Conservation (phyloP, 1,140 invertebrate genomes). For the Probaryconus sp. region DNA sequence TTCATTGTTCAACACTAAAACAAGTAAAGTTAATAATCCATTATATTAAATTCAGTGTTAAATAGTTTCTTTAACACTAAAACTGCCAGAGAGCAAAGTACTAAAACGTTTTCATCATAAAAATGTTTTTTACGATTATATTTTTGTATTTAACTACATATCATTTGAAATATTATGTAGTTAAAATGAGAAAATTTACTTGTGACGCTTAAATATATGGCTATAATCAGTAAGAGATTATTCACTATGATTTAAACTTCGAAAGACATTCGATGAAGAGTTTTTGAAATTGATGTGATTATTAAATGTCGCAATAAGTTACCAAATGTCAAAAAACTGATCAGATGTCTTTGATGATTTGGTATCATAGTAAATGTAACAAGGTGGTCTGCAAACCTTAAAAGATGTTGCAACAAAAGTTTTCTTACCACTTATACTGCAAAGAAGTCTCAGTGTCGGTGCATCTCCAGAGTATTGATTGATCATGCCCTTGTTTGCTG, state of each 20-base stretch:
- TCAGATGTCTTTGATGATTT: slow-evolving; percentile 35
- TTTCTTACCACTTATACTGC: slow-evolving; percentile 93
- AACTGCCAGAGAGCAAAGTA: no score
- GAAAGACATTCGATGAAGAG: slow-evolving; percentile 28
- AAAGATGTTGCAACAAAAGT: slow-evolving; percentile 69
- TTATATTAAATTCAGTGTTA: no score
- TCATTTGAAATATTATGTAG: slow-evolving; percentile 10
- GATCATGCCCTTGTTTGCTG: slow-evolving; percentile 91
- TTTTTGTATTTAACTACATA: no score
- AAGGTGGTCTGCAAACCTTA: slow-evolving; percentile 45
- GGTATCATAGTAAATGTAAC: slow-evolving; percentile 39
- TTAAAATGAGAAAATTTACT: slow-evolving; percentile 10
- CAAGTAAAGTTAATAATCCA: no score
- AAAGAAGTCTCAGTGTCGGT: slow-evolving; percentile 90
- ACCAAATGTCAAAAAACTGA: slow-evolving; percentile 23
- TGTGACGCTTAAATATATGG: slow-evolving; percentile 7
- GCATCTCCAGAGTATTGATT: slow-evolving; percentile 91
- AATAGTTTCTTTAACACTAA: no score
- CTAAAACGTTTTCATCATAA: no score
- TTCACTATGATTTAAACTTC: slow-evolving; percentile 59
- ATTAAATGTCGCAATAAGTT: no score
- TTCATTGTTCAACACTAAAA: no score
- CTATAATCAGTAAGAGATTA: slow-evolving; percentile 70
- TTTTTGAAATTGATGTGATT: slow-evolving; percentile 8
- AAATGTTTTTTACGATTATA: no score